Conservation (phyloP, 2,797 vertebrate genomes). For the Xyrichtys novacula region DNA sequence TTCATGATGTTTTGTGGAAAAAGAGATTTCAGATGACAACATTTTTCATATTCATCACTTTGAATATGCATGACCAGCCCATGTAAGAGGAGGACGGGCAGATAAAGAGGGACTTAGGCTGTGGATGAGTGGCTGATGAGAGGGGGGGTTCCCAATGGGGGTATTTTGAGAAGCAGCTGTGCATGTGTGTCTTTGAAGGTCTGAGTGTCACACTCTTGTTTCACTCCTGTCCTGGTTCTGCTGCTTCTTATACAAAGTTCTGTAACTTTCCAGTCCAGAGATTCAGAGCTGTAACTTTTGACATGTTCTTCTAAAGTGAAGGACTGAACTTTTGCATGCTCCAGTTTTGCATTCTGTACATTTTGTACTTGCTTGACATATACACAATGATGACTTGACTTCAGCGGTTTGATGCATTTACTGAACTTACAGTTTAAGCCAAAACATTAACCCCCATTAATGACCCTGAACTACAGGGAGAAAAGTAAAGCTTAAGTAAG, state of each 20-base stretch:
- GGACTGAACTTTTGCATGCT: background rate
- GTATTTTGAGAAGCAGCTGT: constrained; percentile 82
- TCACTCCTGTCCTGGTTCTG: constrained; percentile 44
- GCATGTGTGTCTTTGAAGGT: constrained; percentile 68
- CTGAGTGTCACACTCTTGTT: constrained; percentile 56
- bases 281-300: background rate
- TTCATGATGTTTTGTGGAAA: constrained; percentile 28
- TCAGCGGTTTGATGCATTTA: background rate
- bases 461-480: background rate
- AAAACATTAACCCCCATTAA: background rate
- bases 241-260: constrained; percentile 8
- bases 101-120: constrained; percentile 19
- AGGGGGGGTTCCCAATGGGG: constrained; percentile 59
- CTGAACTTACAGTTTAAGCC: background rate
- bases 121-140: constrained; percentile 34
- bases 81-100: constrained; percentile 2
- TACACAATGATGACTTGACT: background rate
- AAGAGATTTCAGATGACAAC: constrained; percentile 30
- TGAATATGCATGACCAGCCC: constrained; percentile 16
- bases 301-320: constrained; percentile 7
- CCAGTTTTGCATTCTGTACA: constrained; percentile 4
- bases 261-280: constrained; percentile 2
- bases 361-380: constrained; percentile 1
- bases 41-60: constrained; percentile 43
- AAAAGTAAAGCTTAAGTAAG: background rate